Conservation (phyloP, 2,888 invertebrate species). For the Clivina fossor region DNA sequence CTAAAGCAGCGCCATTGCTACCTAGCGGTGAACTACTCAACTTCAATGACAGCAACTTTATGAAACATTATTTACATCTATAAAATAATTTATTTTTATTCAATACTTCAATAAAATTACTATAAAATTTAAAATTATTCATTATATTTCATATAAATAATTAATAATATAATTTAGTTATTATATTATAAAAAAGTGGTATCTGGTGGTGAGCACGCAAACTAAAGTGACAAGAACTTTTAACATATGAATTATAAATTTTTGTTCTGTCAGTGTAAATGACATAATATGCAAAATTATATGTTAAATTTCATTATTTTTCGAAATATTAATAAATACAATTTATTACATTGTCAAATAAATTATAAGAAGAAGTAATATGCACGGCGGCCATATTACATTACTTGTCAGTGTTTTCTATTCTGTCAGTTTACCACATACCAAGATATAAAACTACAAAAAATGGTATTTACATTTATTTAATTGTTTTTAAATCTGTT, state of each 20-base stretch:
- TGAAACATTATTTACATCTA: no score
- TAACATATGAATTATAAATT: neutral
- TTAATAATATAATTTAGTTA: no score
- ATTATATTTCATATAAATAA: no score
- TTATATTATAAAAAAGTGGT: no score
- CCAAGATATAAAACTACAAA: conserved; percentile 9
- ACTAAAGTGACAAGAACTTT: neutral
- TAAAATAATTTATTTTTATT: no score
- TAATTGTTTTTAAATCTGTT: no score
- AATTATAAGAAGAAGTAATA: conserved; percentile 20
- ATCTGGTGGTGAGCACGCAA: neutral
- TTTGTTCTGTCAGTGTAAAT: neutral
- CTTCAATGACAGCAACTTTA: conserved; percentile 1
- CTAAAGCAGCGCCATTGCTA: conserved; percentile 4
- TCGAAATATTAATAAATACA: neutral
- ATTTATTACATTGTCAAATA: neutral
- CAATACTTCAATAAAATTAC: no score
- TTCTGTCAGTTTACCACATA: conserved; percentile 24
- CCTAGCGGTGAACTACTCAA: conserved; percentile 1
- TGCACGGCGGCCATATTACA: conserved; percentile 17
- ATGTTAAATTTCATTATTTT: no score
- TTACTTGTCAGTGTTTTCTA: conserved; percentile 28
- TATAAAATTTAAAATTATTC: no score
- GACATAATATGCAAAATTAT: no score
- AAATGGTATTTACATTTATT: conserved; percentile 29